These are phyloP conservation scores for Drosophila mettleri DNA, from an alignment of 2,888 invertebrate genomes.

Conservation along the genomic window DNA sequence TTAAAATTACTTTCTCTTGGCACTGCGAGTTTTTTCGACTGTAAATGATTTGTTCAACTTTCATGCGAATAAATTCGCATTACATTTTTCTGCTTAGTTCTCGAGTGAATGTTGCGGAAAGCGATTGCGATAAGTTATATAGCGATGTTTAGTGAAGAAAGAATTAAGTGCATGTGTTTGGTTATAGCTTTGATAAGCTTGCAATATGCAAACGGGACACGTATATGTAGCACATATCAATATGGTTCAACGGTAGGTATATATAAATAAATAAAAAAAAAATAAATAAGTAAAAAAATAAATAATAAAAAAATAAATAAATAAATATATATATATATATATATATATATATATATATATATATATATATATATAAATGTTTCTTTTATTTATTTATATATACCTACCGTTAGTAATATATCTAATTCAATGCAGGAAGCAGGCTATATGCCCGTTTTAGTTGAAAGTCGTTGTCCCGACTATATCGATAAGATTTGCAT, in stretches of 20 bases:
- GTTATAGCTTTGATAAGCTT: background rate
- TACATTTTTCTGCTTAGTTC: background rate
- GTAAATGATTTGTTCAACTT: background rate
- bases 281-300: no score
- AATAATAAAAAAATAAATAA: no score
- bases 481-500: background rate
- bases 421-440: background rate
- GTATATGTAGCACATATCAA: constrained; percentile 15
- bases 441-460: constrained; percentile 20
- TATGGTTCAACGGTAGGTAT: constrained; percentile 19
- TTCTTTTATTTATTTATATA: no score
- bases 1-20: background rate
- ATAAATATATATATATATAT: no score
- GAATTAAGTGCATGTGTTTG: background rate
- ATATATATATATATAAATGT: no score
- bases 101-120: background rate
- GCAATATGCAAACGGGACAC: background rate
- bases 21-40: background rate
- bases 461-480: constrained; percentile 17
- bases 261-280: no score
- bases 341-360: no score
- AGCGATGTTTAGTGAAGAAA: background rate
- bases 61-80: no score
- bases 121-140: no score
- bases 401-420: no score